These are phyloP conservation scores for Xenus cinereus DNA, from an alignment of 2,113 vertebrate species.

Conservation along the genomic window DNA sequence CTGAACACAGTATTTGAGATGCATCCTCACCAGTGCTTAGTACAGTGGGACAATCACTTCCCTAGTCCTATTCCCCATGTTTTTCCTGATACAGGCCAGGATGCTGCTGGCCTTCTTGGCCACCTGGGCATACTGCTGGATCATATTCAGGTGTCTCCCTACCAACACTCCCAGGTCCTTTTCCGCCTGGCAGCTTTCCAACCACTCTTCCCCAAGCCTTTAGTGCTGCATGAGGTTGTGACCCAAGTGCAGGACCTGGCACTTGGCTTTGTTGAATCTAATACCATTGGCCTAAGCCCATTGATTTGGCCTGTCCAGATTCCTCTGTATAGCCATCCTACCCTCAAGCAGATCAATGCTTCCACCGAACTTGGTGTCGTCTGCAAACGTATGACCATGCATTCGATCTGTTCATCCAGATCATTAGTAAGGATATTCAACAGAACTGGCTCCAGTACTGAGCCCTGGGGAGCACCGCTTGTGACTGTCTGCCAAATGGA, in stretches of 20 bases:
- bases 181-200: neutral
- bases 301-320: too few species aligned
- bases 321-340: too few species aligned
- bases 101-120: neutral
- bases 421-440: too few species aligned
- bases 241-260: neutral
- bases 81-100: neutral
- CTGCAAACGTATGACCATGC: too few species aligned
- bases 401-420: too few species aligned
- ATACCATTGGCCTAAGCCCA: neutral
- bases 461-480: too few species aligned
- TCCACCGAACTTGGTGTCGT: too few species aligned
- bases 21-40: neutral
- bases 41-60: neutral
- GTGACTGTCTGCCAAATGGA: too few species aligned
- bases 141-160: neutral
- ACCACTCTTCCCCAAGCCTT: neutral
- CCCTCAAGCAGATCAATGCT: too few species aligned
- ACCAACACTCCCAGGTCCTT: neutral
- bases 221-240: neutral
- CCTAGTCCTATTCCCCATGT: neutral
- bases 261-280: neutral
- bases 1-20: neutral
- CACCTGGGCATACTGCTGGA: neutral
- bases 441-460: too few species aligned